Conservation (phyloP, 2,113 vertebrate genomes). For the Laterallus jamaicensis region DNA sequence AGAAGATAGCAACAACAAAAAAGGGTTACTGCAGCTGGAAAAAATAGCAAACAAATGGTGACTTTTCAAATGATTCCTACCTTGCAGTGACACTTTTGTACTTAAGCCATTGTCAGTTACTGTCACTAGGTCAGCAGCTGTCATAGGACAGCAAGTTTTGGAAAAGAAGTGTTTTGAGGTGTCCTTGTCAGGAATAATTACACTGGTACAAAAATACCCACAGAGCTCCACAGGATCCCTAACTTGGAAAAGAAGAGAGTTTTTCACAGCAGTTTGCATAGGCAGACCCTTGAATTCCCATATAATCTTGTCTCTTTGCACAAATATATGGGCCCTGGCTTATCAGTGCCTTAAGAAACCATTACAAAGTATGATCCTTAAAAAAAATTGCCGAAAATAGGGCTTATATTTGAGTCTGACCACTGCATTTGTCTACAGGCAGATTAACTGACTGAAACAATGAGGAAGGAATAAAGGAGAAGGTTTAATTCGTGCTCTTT, state of each 20-base stretch:
- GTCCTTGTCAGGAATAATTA: neutral
- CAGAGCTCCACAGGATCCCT: neutral
- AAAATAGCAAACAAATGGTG: neutral
- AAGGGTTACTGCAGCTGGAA: neutral
- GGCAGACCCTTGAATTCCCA: neutral
- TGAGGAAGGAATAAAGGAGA: neutral
- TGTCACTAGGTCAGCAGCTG: slow-evolving; percentile 8
- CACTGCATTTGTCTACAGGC: neutral
- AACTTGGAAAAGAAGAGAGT: neutral
- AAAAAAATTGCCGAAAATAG: neutral
- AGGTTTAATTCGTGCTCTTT: neutral
- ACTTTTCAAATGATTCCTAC: neutral
- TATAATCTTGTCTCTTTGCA: neutral
- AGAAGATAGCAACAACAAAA: neutral
- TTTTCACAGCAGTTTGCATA: neutral
- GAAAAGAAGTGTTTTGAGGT: neutral
- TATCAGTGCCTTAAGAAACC: neutral
- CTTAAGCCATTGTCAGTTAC: neutral
- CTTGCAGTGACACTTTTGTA: neutral
- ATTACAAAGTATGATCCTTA: neutral
- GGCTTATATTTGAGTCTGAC: neutral
- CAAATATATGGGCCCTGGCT: neutral
- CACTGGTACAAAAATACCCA: neutral
- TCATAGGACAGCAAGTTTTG: neutral
- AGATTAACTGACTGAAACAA: neutral